Conservation (phyloP, 2,113 vertebrate species). For the Meles meles region DNA sequence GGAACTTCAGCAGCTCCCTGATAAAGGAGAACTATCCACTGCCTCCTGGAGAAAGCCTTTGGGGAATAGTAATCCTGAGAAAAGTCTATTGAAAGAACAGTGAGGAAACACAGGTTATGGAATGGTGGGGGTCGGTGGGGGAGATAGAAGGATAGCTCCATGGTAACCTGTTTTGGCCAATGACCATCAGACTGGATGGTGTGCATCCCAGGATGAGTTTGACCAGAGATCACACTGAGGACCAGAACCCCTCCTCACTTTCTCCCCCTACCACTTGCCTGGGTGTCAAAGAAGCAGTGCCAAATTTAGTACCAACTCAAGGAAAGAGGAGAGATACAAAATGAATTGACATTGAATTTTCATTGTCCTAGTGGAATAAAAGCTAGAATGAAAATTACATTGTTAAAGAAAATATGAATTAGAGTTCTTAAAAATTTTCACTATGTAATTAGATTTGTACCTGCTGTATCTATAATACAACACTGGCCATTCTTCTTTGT, state of each 20-base stretch:
- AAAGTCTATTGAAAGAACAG: background rate
- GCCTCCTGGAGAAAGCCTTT: background rate
- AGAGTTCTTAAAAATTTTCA: background rate
- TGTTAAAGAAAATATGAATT: background rate
- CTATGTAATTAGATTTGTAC: background rate
- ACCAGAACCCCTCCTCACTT: too few species aligned
- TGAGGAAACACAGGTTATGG: background rate
- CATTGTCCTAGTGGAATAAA: background rate
- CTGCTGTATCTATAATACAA: background rate
- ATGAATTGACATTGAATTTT: background rate
- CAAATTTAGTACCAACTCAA: background rate
- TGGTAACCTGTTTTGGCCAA: accelerated
- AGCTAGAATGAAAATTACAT: background rate
- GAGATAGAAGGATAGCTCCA: too few species aligned
- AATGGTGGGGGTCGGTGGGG: background rate
- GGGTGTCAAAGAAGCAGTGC: background rate
- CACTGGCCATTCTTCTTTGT: background rate
- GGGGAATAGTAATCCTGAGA: background rate
- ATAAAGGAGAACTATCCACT: background rate
- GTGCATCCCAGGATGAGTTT: background rate
- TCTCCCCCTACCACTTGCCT: background rate
- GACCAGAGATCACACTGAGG: background rate
- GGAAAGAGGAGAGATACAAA: background rate
- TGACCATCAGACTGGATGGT: background rate
- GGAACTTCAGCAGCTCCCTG: background rate